phyloP scores from a whole-genome alignment of 1,140 invertebrate genomes.

The Caenorhabditis elegans region WBcel235 BX284603.4:4408001-4408500 shows the following conservation, averaged over 20 bases:
- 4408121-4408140: background rate
- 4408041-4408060: constrained; percentile 87
- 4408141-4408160: too few relatives aligned
- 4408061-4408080: constrained; percentile 89
- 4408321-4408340: constrained; percentile 65
- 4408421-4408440: background rate
- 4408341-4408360: constrained; percentile 42
- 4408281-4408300: constrained; percentile 52
- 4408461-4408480: constrained; percentile 1
- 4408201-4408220: too few relatives aligned
- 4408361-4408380: background rate
- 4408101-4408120: background rate
- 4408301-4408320: constrained; percentile 52
- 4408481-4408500: too few relatives aligned
- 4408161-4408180: too few relatives aligned
- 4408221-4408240: too few relatives aligned
- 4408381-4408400: background rate
- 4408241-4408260: constrained; percentile 50
- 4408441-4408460: background rate
- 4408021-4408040: constrained; percentile 87
- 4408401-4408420: background rate
- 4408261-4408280: constrained; percentile 64
- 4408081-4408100: constrained; percentile 55
- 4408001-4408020: constrained; percentile 86
- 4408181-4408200: too few relatives aligned